Base-by-base conservation (phyloP, 2,113 vertebrate species). In the Apodemus sylvaticus region DNA sequence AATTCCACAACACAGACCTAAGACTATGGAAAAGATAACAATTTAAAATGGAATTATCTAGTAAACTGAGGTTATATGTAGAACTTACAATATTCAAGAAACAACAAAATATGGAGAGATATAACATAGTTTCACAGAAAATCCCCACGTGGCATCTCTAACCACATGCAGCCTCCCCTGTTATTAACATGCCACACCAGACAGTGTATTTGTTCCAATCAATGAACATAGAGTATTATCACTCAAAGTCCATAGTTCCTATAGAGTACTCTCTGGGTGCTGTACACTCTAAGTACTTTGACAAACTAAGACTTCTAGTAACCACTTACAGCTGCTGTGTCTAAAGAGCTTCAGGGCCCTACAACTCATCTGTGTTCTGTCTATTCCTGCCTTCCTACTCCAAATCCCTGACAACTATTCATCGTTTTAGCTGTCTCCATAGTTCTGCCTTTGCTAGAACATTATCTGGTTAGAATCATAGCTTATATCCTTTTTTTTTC, bases 11-110 rank as follows among this genome's bases (percentile, higher is more conserved):
- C 34, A 64, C 20, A 94, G n/a, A 89, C 45, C 62, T 76, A 66
- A 91, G 34, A 5, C 86, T 60, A 95, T 17, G n/a, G 20, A 94
- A 95, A 91, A 90, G 45, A 95, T n/a, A 91, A 51, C 39, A 86
- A 66, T 88, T 53, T 85, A 62, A 36, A 90, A 53, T 78, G 5
- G 9, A 82, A 58, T 89, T 96, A 90, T 95, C 48, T 51, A 0
- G 42, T 22, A 94, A 89, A 53, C 34, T 77, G 34, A 83, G 3
- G 82, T 16, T 42, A 36, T 90, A 64, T 73, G 20, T n/a, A 76
- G 22, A 91, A 51, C 26, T 86, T 48, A 86, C 42, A 2, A 45
- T 58, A 92, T 58, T 87, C 71, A 86, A 86, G 48, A 9, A 73
- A 24, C 91, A 96, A 92, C 68, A 70, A 88, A 86, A 71, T 10